Base-by-base conservation (phyloP, 2,113 vertebrate species). In the Macquaria australasica region DNA sequence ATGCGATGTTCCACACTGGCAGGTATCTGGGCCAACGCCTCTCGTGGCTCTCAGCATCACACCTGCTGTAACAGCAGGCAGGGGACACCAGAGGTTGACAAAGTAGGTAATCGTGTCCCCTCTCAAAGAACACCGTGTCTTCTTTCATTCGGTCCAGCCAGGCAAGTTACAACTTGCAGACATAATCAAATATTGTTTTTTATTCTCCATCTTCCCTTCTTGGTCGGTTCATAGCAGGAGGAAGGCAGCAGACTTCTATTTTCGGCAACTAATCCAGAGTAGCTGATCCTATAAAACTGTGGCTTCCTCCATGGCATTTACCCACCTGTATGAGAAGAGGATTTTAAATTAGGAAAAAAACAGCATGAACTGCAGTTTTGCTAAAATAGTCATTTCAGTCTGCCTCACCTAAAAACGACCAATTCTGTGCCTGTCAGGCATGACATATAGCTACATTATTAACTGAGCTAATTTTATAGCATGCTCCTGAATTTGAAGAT, bases 231-330 rank as follows among this genome's bases (percentile, higher is more conserved):
- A 62, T 20, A 45, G 51, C 39, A 63, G 53, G 55, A n/a, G 50
- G 73, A 68, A 69, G 43, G 23, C 39, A 79, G 67, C 18, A 37
- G n/a, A 50, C 18, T 25, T 86, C 60, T 67, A 15, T 87, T 82
- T 83, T 79, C 15, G 18, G 64, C 6, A n/a, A 67, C 37, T n/a
- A 28, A 51, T 62, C 73, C 51, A 10, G 67, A 60, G n/a, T 74
- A 83, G 59, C 88, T 72, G 87, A 83, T 96, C 96, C 97, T 99
- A 99, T 97, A 99, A 97, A 88, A 98, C 94, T 3, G 97, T 98
- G 68, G 98, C 98, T 87, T 98, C 97, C 92, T 98, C 97, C 97
- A 99, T 99, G 91, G 98, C 97, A 80, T 97, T 95, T 73, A 97
- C 96, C 98, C 98, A 99, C 91, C 98, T 99, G 94, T 39, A 78